A percentile compares a stretch with the other conserved stretches of the same genome.
Evolutionary conservation across 1,140 invertebrate genomes (phyloP).

Genomic region (Temnothorax longispinosus): DNA sequence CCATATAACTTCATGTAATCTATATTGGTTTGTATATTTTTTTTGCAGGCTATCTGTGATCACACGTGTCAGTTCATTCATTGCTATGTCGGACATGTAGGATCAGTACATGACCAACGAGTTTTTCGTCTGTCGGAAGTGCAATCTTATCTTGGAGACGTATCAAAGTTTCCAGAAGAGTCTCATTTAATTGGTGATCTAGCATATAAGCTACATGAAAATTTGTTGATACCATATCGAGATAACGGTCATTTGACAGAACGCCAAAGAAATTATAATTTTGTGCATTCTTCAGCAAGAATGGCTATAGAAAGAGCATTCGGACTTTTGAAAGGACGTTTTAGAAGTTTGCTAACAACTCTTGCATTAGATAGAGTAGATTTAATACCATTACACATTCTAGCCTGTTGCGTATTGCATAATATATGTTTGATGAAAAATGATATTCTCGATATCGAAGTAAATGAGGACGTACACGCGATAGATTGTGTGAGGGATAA

Average conservation of each 20-base stretch:
- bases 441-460: not conserved
- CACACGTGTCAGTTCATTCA: not conserved
- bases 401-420: not conserved
- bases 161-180: not conserved
- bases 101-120: not conserved
- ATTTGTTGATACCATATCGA: too few relatives aligned
- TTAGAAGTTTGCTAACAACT: too few relatives aligned
- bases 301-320: not conserved
- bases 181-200: too few relatives aligned
- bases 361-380: not conserved
- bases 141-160: not conserved
- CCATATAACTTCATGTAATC: not conserved
- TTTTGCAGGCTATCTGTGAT: not conserved
- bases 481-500: not conserved
- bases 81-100: not conserved
- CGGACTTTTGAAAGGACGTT: too few relatives aligned
- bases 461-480: not conserved
- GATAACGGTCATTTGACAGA: too few relatives aligned
- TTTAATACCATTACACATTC: not conserved
- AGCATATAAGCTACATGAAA: too few relatives aligned
- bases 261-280: too few relatives aligned
- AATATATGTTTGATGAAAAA: not conserved
- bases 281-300: too few relatives aligned
- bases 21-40: not conserved
- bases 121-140: not conserved